Conservation (phyloP, 64 coral and sea anemone genomes). For the Astreopora myriophthalma region DNA sequence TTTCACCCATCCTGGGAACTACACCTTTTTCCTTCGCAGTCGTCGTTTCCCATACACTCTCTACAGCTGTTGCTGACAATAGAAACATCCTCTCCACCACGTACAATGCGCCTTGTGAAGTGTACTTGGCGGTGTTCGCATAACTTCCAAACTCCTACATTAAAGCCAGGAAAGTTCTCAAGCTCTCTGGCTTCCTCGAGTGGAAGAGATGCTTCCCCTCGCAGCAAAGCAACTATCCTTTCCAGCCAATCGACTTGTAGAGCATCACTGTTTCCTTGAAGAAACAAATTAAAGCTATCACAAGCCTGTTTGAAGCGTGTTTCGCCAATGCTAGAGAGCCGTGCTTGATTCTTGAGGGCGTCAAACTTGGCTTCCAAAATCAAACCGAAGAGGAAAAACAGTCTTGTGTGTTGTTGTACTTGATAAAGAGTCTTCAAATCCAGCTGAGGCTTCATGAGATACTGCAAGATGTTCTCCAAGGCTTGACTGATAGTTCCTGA, state of each 20-base stretch:
- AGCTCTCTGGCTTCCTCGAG: neutral
- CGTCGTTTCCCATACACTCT: neutral
- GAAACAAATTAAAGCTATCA: neutral
- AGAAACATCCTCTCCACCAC: neutral
- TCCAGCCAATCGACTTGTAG: neutral
- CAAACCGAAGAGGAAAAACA: neutral
- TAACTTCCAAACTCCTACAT: neutral
- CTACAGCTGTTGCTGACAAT: neutral
- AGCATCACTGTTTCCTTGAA: neutral
- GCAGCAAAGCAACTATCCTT: neutral
- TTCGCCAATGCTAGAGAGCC: neutral
- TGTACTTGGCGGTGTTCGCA: neutral
- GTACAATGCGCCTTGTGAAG: neutral
- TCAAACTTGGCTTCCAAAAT: neutral
- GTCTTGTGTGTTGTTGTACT: neutral
- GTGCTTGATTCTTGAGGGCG: neutral
- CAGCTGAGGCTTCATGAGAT: neutral
- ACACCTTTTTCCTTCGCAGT: no score
- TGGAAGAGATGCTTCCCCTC: neutral
- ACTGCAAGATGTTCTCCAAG: neutral
- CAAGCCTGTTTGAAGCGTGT: neutral
- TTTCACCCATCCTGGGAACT: no score
- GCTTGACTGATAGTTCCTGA: no score
- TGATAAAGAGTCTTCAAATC: neutral
- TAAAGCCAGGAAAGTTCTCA: neutral